Evolutionary conservation across 2,113 vertebrate species (phyloP), one percentile per base, ranked within the genome.

Genomic region (Poecile atricapillus): DNA sequence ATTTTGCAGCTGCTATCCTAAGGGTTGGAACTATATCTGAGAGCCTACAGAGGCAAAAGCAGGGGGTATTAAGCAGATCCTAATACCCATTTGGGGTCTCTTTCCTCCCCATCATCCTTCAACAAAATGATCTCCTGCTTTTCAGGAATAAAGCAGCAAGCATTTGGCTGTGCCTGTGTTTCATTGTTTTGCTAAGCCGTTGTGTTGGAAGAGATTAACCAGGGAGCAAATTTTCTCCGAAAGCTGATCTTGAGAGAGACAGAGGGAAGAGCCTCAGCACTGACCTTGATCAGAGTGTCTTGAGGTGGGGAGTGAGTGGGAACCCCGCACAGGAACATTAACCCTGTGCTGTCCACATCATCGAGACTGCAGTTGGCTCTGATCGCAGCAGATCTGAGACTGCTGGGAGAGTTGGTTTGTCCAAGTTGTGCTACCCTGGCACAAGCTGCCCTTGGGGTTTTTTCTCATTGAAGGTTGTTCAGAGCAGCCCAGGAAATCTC

Each of bases 71-170:
- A 94, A 91, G 47, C 69, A 64, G 69, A 49, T 93, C 46, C 49
- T 79, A 79, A 90, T 82, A 30, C 31, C 15, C n/a, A 20, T 50
- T 78, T 8, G 15, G 49, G 90, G 65, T 93, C 74, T 85, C 53
- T 87, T 79, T 78, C 53, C 37, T 89, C 25, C 50, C 25, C 46
- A 19, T 11, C 50, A 86, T 20, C 55, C 28, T 50, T 91, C 35
- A 75, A 47, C 58, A 44, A 37, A 93, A 79, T 18, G 16, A 78
- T 84, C 84, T 91, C 56, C 56, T 91, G 93, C 91, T 95, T 95
- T 96, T 95, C 85, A 95, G 95, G 96, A 95, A 91, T 69, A 69
- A 79, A 95, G 58, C 89, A 83, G 58, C 67, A 33, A 71, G 78
- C 70, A 7, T 87, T 87, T 89, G 93, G 59, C 91, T 1, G 19